phyloP scores from a whole-genome alignment of 1,140 invertebrate species.

The Augochlora pura region DNA sequence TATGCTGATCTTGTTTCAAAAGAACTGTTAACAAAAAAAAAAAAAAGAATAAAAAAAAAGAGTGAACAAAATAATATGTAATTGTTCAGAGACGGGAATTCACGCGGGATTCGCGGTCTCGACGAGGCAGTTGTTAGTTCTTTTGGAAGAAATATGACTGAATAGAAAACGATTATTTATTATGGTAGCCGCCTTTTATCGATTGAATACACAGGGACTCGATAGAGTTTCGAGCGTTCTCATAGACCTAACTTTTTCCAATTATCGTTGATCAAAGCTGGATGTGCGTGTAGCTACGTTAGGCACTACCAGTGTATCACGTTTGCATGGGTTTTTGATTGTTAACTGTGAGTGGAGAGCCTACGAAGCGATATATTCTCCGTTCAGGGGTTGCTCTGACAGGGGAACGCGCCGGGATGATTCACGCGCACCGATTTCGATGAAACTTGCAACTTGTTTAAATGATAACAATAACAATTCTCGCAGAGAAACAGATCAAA shows the following conservation, averaged over 20 bases:
- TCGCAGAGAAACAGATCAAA: too few relatives aligned
- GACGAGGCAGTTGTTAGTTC: too few relatives aligned
- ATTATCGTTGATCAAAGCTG: conserved; percentile 51
- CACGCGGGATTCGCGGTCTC: too few relatives aligned
- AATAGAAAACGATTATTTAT: not conserved
- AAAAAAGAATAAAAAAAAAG: too few relatives aligned
- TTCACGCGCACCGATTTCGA: too few relatives aligned
- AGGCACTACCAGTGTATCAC: not conserved
- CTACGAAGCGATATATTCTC: too few relatives aligned
- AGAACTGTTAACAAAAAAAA: not conserved
- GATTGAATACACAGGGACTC: not conserved
- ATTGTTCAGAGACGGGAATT: too few relatives aligned
- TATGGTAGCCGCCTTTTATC: not conserved
- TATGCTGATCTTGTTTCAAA: not conserved
- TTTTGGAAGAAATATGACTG: not conserved
- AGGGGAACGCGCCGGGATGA: too few relatives aligned
- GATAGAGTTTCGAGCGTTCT: not conserved
- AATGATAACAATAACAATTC: too few relatives aligned
- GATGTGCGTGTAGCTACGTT: conserved; percentile 33
- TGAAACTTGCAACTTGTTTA: too few relatives aligned
- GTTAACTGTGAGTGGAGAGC: not conserved
- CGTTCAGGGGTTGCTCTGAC: not conserved
- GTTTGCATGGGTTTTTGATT: conserved; percentile 12
- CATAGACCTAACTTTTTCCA: not conserved
- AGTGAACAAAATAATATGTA: too few relatives aligned